These are phyloP conservation scores for Trilocha varians DNA, from an alignment of 2,888 invertebrate genomes.

Conservation along the genomic window DNA sequence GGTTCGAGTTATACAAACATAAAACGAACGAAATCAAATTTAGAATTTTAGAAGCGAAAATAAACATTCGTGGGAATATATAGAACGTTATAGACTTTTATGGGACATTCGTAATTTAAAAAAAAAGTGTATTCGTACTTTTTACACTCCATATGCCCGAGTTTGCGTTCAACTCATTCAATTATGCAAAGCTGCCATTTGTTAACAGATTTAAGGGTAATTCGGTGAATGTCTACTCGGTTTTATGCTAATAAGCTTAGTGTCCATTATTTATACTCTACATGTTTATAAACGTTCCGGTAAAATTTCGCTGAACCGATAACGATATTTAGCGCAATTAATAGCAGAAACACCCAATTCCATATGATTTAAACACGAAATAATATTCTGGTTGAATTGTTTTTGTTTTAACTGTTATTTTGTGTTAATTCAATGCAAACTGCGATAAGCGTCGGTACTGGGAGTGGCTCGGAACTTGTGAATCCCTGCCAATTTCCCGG, in stretches of 20 bases:
- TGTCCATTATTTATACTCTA: slow-evolving; percentile 61
- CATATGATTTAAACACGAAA: slow-evolving; percentile 53
- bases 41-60: slow-evolving; percentile 16
- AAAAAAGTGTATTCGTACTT: slow-evolving; percentile 23
- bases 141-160: slow-evolving; percentile 43
- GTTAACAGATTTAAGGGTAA: slow-evolving; percentile 69
- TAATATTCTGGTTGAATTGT: slow-evolving; percentile 42
- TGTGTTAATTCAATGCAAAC: slow-evolving; percentile 51
- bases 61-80: slow-evolving; percentile 1
- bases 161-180: slow-evolving; percentile 53
- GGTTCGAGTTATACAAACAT: slow-evolving; percentile 16
- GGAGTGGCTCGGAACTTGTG: slow-evolving; percentile 12
- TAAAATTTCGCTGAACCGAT: slow-evolving; percentile 45
- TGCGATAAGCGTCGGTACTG: slow-evolving; percentile 24
- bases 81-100: slow-evolving; percentile 6
- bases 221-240: slow-evolving; percentile 57
- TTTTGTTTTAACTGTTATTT: slow-evolving; percentile 52
- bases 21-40: slow-evolving; percentile 13
- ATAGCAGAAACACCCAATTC: slow-evolving; percentile 57
- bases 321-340: slow-evolving; percentile 59
- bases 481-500: slow-evolving; percentile 5
- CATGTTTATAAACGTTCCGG: slow-evolving; percentile 54
- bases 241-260: slow-evolving; percentile 68
- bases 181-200: slow-evolving; percentile 70
- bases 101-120: slow-evolving; percentile 17